Percentiles rank a stretch among this genome's conserved stretches.
These are phyloP conservation scores for Poeciliopsis gracilis DNA, from an alignment of 2,797 vertebrate species.

Conservation along the genomic window DNA sequence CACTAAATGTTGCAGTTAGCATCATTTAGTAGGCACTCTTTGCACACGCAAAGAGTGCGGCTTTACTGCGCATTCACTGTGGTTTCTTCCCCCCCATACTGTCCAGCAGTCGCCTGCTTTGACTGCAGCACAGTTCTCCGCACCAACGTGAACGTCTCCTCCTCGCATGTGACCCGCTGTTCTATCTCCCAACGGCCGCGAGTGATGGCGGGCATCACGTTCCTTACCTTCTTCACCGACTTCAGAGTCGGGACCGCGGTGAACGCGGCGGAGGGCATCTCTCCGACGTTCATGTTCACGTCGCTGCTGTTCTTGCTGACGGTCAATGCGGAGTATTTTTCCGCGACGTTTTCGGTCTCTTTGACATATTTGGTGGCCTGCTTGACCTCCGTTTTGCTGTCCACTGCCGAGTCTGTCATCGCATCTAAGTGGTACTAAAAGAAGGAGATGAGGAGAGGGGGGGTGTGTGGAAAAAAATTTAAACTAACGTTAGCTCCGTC, in stretches of 20 bases:
- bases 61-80: neutral
- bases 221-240: constrained; percentile 85
- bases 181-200: constrained; percentile 24
- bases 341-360: constrained; percentile 87
- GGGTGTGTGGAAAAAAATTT: neutral
- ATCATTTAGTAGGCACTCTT: too few relatives aligned
- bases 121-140: constrained; percentile 40
- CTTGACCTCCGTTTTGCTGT: constrained; percentile 82
- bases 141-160: constrained; percentile 10
- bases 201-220: constrained; percentile 51
- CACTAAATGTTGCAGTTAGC: too few relatives aligned
- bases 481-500: constrained; percentile 13
- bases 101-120: neutral
- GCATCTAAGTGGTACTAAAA: constrained; percentile 53
- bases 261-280: constrained; percentile 82
- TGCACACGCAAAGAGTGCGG: neutral
- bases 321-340: constrained; percentile 84
- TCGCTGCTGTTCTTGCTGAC: constrained; percentile 85
- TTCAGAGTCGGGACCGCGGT: constrained; percentile 83
- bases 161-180: constrained; percentile 26
- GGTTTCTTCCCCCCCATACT: neutral
- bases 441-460: neutral
- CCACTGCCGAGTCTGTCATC: constrained; percentile 81
- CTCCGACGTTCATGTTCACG: constrained; percentile 81
- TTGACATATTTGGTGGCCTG: constrained; percentile 87